Conservation (phyloP, 2,113 vertebrate species). For the Narcine bancroftii region DNA sequence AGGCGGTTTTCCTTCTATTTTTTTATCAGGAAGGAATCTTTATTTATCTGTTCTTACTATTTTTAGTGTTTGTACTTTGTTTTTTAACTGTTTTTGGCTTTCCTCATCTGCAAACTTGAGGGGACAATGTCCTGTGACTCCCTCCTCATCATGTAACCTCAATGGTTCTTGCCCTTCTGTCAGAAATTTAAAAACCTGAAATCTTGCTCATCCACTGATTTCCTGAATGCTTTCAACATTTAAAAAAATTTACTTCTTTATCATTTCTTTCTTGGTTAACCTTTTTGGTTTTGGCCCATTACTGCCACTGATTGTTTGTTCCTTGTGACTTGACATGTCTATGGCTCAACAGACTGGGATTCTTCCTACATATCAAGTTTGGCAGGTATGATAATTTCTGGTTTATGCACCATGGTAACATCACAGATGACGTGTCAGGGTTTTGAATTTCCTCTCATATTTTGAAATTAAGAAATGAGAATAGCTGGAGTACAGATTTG, state of each 20-base stretch:
- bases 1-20: too few relatives aligned
- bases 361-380: conserved; percentile 2
- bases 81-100: too few relatives aligned
- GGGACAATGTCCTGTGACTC: too few relatives aligned
- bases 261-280: background rate
- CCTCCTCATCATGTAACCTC: too few relatives aligned
- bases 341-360: background rate
- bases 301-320: background rate
- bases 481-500: background rate
- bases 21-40: too few relatives aligned
- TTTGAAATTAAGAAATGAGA: background rate
- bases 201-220: background rate
- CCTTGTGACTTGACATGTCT: background rate
- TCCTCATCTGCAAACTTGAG: too few relatives aligned
- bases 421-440: background rate
- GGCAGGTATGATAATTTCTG: conserved; percentile 18
- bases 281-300: background rate
- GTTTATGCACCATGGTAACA: background rate
- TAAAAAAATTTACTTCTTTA: background rate
- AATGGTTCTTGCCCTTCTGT: background rate
- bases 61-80: too few relatives aligned
- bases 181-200: background rate
- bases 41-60: too few relatives aligned
- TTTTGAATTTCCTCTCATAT: conserved; percentile 12
- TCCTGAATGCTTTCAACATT: background rate